Base-by-base conservation (phyloP, 2,113 vertebrate species). In the Seriola quinqueradiata region DNA sequence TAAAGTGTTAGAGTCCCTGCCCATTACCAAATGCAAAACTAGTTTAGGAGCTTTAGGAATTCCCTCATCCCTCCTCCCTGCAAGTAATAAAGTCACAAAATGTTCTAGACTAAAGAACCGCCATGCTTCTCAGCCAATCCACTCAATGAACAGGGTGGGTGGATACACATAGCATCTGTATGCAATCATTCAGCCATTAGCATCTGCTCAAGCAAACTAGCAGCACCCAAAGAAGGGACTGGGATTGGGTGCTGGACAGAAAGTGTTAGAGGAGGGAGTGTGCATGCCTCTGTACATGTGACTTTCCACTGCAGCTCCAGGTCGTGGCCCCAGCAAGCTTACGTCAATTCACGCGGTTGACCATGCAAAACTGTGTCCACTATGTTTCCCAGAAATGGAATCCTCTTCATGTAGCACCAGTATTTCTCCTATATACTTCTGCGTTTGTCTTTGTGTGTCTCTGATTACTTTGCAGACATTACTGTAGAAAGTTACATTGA, bases 51-150 rank as follows among this genome's bases (percentile, higher is more conserved):
- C 59, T 79, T 76, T 46, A 32, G 66, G 75, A 67, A 63, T 79
- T 66, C 57, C 66, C 50, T 50, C 60, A 11, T 48, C 36, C 44
- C 70, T 65, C 70, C 73, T 83, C 68, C 40, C 64, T 34, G 44
- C 32, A 55, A 60, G 38, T 8, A 17, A 59, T 79, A 76, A 87
- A 81, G 65, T 81, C 64, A 73, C 25, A n/a, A 58, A 90, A 88
- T 69, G 14, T 38, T 73, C 75, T 19, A 61, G 11, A 44, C 5
- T 32, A 32, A 59, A 76, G 63, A 84, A 74, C 74, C 4, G 6
- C 80, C 54, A 54, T 78, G 6, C 73, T 69, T 61, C 48, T 81
- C 28, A 87, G 85, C 89, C 91, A 95, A 93, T 95, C 89, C 83
- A 64, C 85, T 68, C 25, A 8, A 60, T 65, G 87, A 70, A 65